phyloP scores from a whole-genome alignment of 2,797 vertebrate genomes.

The Ispidina lecontei region DNA sequence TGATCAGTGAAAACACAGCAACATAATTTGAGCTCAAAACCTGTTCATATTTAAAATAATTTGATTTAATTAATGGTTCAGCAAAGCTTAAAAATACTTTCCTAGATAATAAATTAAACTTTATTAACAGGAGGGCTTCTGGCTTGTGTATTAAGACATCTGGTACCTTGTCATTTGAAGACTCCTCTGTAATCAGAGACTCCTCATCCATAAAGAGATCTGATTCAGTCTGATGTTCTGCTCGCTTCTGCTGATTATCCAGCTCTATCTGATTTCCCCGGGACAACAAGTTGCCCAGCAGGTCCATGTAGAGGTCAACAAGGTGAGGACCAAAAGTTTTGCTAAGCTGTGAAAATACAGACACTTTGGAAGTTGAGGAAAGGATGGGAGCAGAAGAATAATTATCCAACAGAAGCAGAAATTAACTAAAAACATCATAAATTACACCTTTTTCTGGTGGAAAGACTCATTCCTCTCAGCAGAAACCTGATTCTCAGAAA shows the following conservation, averaged over 20 bases:
- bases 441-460: background rate
- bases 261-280: slow-evolving; percentile 72
- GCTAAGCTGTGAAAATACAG: slow-evolving; percentile 65
- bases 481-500: background rate
- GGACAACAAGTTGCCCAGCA: slow-evolving; percentile 80
- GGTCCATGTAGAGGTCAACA: slow-evolving; percentile 78
- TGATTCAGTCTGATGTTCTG: slow-evolving; percentile 48
- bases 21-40: background rate
- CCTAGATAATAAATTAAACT: background rate
- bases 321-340: slow-evolving; percentile 29
- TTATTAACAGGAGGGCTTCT: background rate
- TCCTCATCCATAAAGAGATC: slow-evolving; percentile 85
- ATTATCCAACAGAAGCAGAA: background rate
- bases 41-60: background rate
- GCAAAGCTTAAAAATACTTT: background rate
- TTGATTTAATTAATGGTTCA: background rate
- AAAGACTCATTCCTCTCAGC: background rate
- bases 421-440: background rate
- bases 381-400: background rate
- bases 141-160: background rate
- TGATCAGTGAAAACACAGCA: background rate
- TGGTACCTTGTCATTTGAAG: slow-evolving; percentile 82
- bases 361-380: background rate
- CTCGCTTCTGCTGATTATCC: slow-evolving; percentile 29
- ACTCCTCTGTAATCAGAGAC: slow-evolving; percentile 48